These are phyloP conservation scores for Megalonaias nervosa DNA, from an alignment of 1,140 invertebrate species.

Conservation along the genomic window DNA sequence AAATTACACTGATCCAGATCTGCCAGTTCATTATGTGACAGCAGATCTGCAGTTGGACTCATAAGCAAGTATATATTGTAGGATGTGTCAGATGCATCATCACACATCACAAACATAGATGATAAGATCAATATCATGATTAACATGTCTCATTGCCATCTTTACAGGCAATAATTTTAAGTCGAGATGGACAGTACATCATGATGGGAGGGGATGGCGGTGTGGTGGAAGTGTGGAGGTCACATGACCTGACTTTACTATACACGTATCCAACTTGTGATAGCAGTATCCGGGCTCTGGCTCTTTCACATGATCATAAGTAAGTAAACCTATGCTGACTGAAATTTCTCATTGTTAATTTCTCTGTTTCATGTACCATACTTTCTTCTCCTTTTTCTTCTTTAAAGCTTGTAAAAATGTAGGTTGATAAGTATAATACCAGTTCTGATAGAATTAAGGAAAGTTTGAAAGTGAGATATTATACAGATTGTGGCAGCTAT, in stretches of 20 bases:
- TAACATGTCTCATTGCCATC: slow-evolving; percentile 21
- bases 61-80: background rate
- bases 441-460: no score
- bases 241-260: slow-evolving; percentile 95
- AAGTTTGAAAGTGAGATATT: no score
- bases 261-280: slow-evolving; percentile 98
- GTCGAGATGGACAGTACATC: slow-evolving; percentile 98
- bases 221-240: slow-evolving; percentile 98
- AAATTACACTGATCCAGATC: no score
- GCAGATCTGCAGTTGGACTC: no score
- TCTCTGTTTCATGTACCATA: no score
- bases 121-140: background rate
- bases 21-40: no score
- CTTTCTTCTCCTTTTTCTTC: no score
- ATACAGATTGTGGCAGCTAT: no score
- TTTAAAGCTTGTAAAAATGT: no score
- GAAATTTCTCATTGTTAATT: no score
- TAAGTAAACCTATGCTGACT: slow-evolving; percentile 74
- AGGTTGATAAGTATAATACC: no score
- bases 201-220: slow-evolving; percentile 95
- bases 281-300: slow-evolving; percentile 91
- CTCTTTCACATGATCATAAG: slow-evolving; percentile 98
- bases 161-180: slow-evolving; percentile 91
- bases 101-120: background rate
- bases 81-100: background rate